Evolutionary conservation across 2,113 vertebrate genomes (phyloP), one percentile per base, ranked within the genome.

Genomic region (Pongo abelii): DNA sequence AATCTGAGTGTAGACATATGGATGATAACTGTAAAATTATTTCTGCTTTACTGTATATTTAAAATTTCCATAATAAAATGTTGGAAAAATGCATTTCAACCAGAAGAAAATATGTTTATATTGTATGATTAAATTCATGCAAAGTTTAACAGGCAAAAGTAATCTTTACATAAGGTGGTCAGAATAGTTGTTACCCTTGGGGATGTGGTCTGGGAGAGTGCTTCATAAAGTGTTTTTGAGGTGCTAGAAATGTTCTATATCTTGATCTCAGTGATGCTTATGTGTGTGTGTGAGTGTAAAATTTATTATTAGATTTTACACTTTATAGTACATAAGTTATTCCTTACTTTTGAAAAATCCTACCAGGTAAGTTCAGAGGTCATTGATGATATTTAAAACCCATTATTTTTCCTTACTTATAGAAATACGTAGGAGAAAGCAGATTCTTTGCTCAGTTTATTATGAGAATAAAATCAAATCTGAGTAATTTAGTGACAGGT

Each of bases 401-500:
- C 13, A 48, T 70, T 84, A 85, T 81, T 81, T 70, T 85, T 70
- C 30, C 40, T 55, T 75, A 52, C 35, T 88, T 69, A 4, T 57
- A 93, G 91, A 95, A 88, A 74, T 48, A 64, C 23, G 6, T 72
- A 64, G 61, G 20, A 48, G 57, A 85, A 69, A 85, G 11, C 35
- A 93, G 52, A 86, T 89, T 85, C 57, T 35, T 83, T 89, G 35
- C 40, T 79, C 27, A 35, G 57, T 92, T 94, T 48, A 83, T 90
- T 50, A 74, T 46, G 43, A 93, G 43, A 94, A 59, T 46, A 94
- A 86, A 86, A 78, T 89, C 74, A 92, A 89, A 94, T 92, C 32
- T 93, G 91, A 95, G 77, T 83, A 92, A 92, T 93, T 96, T 74
- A 89, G 74, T 83, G 88, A 52, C 79, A 92, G 35, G 67, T 72